phyloP scores from a whole-genome alignment of 2,888 invertebrate genomes.

The Oscheius sp. region DNA sequence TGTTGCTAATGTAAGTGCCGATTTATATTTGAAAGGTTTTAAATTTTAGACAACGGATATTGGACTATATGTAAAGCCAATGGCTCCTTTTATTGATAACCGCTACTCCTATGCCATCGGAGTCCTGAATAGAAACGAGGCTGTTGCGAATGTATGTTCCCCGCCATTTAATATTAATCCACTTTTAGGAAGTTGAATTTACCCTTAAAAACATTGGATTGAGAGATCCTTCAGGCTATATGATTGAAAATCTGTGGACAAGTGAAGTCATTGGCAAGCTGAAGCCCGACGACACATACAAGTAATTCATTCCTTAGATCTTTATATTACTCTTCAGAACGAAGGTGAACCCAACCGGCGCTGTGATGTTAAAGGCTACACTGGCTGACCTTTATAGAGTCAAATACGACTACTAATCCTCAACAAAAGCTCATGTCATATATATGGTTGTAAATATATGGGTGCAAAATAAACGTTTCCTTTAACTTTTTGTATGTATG shows the following conservation, averaged over 20 bases:
- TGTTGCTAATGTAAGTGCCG: slow-evolving; percentile 57
- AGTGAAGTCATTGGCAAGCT: slow-evolving; percentile 36
- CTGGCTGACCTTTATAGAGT: slow-evolving; percentile 23
- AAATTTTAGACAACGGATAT: slow-evolving; percentile 57
- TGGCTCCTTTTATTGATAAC: slow-evolving; percentile 45
- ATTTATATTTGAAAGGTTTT: neutral
- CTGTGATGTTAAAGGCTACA: slow-evolving; percentile 38
- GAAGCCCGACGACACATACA: slow-evolving; percentile 23
- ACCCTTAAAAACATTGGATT: slow-evolving; percentile 52
- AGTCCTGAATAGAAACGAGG: slow-evolving; percentile 54
- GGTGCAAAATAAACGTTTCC: neutral
- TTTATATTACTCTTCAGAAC: neutral
- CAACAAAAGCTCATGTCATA: neutral
- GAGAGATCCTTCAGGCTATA: slow-evolving; percentile 52
- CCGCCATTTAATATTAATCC: neutral
- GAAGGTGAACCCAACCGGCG: slow-evolving; percentile 37
- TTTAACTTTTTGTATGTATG: neutral
- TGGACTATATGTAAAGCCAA: slow-evolving; percentile 60
- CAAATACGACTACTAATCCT: slow-evolving; percentile 6
- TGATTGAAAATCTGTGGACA: slow-evolving; percentile 55
- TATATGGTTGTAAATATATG: slow-evolving; percentile 20
- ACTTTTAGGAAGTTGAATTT: slow-evolving; percentile 49
- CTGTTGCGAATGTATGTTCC: slow-evolving; percentile 6
- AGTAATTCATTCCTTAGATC: neutral
- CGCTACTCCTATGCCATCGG: slow-evolving; percentile 62